These are phyloP conservation scores for Anguilla pacifica DNA, from an alignment of 2,797 vertebrate species.

Conservation along the genomic window DNA sequence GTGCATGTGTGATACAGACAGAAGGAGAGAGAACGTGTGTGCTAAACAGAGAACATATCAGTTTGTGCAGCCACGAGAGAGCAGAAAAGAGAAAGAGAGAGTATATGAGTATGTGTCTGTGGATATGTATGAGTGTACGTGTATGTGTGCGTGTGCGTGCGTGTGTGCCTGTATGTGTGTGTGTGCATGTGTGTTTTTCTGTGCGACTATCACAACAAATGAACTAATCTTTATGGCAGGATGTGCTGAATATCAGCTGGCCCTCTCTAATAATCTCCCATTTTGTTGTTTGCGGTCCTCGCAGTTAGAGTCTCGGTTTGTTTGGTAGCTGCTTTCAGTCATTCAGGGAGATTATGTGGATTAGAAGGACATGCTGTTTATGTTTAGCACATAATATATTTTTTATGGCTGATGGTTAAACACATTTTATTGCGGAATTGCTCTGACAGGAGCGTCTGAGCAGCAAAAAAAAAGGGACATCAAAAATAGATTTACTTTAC, in stretches of 20 bases:
- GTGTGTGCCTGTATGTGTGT: neutral
- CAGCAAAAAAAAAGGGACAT: neutral
- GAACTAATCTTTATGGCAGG: neutral
- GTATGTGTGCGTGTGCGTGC: neutral
- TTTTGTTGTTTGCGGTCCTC: neutral
- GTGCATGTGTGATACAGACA: neutral
- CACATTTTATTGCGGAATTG: neutral
- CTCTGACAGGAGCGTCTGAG: neutral
- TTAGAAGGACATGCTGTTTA: neutral
- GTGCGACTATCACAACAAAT: neutral
- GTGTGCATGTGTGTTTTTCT: neutral
- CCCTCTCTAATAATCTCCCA: neutral
- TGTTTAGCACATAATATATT: slow-evolving; percentile 8
- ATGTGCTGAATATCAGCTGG: neutral
- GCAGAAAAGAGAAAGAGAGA: neutral
- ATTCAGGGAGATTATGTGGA: neutral
- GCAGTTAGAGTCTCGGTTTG: neutral
- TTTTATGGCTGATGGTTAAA: slow-evolving; percentile 21
- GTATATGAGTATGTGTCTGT: neutral
- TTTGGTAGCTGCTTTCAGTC: neutral
- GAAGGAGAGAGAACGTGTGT: neutral
- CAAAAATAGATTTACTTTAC: neutral
- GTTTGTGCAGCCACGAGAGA: neutral
- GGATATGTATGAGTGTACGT: neutral
- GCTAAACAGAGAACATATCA: neutral